A percentile compares a stretch with the other conserved stretches of the same genome.
Evolutionary conservation across 2,113 vertebrate species (phyloP).

Genomic region (human (Homo sapiens)): GRCh38 chr15:45509001-45509500

Average conservation of each 20-base stretch:
- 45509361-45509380: too few species aligned
- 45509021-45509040: not conserved
- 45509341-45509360: too few species aligned
- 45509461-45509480: too few species aligned
- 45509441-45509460: too few species aligned
- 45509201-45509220: not conserved
- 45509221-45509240: not conserved
- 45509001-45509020: not conserved
- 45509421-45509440: too few species aligned
- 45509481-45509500: too few species aligned
- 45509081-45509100: not conserved
- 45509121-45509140: conserved; percentile 32
- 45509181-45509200: conserved; percentile 15
- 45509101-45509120: not conserved
- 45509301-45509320: too few species aligned
- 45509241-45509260: not conserved
- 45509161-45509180: not conserved
- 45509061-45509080: conserved; percentile 7
- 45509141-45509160: conserved; percentile 48
- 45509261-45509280: too few species aligned
- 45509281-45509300: too few species aligned
- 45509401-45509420: too few species aligned
- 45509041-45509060: conserved; percentile 3
- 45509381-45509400: too few species aligned
- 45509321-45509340: too few species aligned